These are phyloP conservation scores for Mylabris sibirica DNA, from an alignment of 2,888 invertebrate genomes.

Conservation along the genomic window DNA sequence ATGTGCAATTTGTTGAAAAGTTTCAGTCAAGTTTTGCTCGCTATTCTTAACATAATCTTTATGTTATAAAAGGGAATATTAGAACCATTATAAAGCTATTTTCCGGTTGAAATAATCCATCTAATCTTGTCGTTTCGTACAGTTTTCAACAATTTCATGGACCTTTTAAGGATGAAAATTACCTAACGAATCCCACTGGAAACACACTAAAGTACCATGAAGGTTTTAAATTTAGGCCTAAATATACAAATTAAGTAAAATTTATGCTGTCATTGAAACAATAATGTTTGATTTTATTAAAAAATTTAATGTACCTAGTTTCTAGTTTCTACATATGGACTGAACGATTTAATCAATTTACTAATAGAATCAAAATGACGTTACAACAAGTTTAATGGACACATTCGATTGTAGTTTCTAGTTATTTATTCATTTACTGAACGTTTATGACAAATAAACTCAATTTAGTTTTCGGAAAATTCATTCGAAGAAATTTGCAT, in stretches of 20 bases:
- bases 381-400: not conserved
- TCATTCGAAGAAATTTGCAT: not conserved
- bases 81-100: conserved; percentile 25
- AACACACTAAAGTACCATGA: too few species aligned
- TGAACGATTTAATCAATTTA: not conserved
- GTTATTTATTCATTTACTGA: not conserved
- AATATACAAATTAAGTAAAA: too few species aligned
- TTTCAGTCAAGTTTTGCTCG: not conserved
- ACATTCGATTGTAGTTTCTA: not conserved
- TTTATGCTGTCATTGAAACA: too few species aligned
- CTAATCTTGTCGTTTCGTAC: conserved; percentile 22
- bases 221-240: too few species aligned
- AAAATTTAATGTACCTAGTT: too few species aligned
- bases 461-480: not conserved
- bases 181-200: not conserved
- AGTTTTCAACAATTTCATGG: conserved; percentile 25
- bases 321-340: not conserved
- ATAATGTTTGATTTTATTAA: too few species aligned
- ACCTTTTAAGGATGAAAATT: not conserved
- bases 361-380: not conserved
- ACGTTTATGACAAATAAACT: not conserved
- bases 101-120: conserved; percentile 26
- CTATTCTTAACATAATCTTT: not conserved
- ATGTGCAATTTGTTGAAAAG: not conserved
- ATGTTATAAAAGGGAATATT: not conserved